Percentiles rank a stretch among this genome's conserved stretches.
Conservation (phyloP, 2,113 vertebrate genomes). For the Mesembrinibis cayennensis region DNA sequence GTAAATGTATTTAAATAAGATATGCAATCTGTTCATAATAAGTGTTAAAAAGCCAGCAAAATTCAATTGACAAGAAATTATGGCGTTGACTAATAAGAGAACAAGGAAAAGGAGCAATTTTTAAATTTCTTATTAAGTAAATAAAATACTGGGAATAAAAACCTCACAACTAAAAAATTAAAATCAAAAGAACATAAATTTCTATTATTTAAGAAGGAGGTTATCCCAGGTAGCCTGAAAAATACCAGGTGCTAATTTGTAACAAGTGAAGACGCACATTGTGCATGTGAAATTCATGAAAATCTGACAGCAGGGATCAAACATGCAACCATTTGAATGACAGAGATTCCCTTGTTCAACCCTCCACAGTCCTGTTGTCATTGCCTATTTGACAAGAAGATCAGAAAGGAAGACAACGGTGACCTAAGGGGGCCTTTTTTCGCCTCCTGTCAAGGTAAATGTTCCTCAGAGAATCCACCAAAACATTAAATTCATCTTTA, state of each 20-base stretch:
- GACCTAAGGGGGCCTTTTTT: background rate
- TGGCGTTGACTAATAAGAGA: background rate
- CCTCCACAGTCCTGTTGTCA: constrained; percentile 19
- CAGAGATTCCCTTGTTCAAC: constrained; percentile 21
- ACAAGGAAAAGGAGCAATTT: background rate
- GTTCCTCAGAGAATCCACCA: background rate
- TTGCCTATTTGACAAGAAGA: background rate
- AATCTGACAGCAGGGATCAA: constrained; percentile 21
- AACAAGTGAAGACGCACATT: background rate
- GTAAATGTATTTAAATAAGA: background rate
- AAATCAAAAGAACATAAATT: background rate
- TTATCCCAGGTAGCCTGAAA: background rate
- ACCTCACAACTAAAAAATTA: fast-evolving
- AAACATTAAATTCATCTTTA: constrained; percentile 6
- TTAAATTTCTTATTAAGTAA: background rate
- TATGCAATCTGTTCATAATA: background rate
- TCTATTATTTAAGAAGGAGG: background rate
- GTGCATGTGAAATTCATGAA: constrained; percentile 9
- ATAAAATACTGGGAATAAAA: background rate
- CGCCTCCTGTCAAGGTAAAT: constrained; percentile 2
- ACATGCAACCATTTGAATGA: background rate
- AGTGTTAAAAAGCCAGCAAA: background rate
- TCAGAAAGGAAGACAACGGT: background rate
- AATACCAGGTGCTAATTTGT: background rate
- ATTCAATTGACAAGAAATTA: background rate